Evolutionary conservation across 2,797 vertebrate genomes (phyloP).

Genomic region (Rhinella marina): DNA sequence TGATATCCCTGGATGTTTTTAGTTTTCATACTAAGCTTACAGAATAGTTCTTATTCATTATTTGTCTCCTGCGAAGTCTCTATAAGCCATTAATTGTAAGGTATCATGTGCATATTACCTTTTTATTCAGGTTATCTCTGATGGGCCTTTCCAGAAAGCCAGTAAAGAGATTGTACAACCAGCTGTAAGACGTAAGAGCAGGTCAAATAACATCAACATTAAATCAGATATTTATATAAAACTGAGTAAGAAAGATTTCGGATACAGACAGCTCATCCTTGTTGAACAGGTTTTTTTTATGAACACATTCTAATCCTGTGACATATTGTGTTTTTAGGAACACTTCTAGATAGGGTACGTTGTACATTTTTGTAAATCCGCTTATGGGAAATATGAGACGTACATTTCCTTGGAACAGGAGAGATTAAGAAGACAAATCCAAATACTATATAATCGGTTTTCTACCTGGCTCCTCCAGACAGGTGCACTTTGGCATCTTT

Average conservation of each 20-base stretch:
- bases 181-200: constrained; percentile 25
- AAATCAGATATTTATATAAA: neutral
- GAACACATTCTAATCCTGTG: neutral
- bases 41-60: neutral
- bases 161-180: constrained; percentile 55
- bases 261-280: neutral
- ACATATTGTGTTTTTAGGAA: neutral
- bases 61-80: neutral
- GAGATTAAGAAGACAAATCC: neutral
- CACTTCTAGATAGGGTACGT: neutral
- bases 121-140: constrained; percentile 30
- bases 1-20: too few relatives aligned
- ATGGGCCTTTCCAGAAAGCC: constrained; percentile 50
- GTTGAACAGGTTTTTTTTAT: neutral
- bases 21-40: neutral
- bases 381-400: neutral
- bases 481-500: constrained; percentile 46
- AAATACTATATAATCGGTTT: neutral
- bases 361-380: neutral
- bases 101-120: constrained; percentile 10
- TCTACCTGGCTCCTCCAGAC: constrained; percentile 52
- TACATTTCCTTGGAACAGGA: neutral
- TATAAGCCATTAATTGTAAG: neutral
- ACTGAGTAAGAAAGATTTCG: neutral
- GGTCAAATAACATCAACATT: neutral